Evolutionary conservation across 2,113 vertebrate species (phyloP).

Genomic region (Rhabdornis inornatus): DNA sequence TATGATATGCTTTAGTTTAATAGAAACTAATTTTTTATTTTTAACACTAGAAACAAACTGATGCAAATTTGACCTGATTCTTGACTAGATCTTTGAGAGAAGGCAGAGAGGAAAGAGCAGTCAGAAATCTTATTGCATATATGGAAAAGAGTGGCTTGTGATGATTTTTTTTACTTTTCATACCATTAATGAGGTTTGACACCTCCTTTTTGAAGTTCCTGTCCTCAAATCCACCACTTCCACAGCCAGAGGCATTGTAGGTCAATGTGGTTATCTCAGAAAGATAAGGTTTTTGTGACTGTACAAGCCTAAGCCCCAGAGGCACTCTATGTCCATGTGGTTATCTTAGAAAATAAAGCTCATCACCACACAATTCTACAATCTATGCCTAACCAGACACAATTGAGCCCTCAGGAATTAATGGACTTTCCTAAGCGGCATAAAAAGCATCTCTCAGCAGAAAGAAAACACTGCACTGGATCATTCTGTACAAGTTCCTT

Average conservation of each 20-base stretch:
- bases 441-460: not conserved
- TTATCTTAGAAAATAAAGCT: constrained; percentile 40
- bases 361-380: not conserved
- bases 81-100: not conserved
- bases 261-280: constrained; percentile 27
- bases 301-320: not conserved
- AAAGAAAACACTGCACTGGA: not conserved
- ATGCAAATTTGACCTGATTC: not conserved
- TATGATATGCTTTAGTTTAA: not conserved
- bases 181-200: not conserved
- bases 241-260: not conserved
- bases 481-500: not conserved
- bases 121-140: not conserved
- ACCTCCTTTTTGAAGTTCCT: not conserved
- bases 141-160: not conserved
- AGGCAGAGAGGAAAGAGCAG: not conserved
- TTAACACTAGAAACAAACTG: not conserved
- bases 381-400: constrained; percentile 20
- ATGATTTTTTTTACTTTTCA: not conserved
- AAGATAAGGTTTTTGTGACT: not conserved
- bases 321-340: not conserved
- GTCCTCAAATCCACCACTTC: constrained; percentile 5
- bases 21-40: not conserved
- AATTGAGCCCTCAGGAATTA: constrained; percentile 9
- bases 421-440: not conserved